A percentile compares a stretch with the other conserved stretches of the same genome.
Conservation (phyloP, 2,888 invertebrate species). For the Platycheirus albimanus region DNA sequence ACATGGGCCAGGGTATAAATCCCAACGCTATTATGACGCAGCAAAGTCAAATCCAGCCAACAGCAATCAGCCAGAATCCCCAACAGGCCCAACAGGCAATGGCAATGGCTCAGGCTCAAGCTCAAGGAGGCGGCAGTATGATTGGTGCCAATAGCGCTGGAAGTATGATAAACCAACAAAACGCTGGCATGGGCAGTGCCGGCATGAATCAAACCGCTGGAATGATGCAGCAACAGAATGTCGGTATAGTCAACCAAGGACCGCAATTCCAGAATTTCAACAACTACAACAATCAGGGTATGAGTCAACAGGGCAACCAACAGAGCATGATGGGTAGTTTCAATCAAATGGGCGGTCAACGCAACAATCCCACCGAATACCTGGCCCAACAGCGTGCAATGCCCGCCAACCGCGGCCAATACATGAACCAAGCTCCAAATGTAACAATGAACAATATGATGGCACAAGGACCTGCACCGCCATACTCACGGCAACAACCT, state of each 20-base stretch:
- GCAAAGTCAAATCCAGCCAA: conserved; percentile 73
- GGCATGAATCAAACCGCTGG: conserved; percentile 75
- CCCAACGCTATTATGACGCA: conserved; percentile 75
- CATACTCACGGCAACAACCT: conserved; percentile 87
- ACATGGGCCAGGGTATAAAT: conserved; percentile 81
- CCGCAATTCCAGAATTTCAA: conserved; percentile 85
- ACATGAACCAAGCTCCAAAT: conserved; percentile 88
- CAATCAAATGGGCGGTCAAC: conserved; percentile 81
- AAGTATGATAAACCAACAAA: conserved; percentile 76
- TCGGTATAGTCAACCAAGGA: conserved; percentile 81
- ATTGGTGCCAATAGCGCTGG: conserved; percentile 77
- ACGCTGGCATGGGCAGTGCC: conserved; percentile 78
- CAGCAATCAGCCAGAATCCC: conserved; percentile 78
- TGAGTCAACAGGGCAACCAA: conserved; percentile 81
- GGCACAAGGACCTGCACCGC: conserved; percentile 88
- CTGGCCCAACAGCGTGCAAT: conserved; percentile 79
- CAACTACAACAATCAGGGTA: conserved; percentile 84
- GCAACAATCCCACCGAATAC: conserved; percentile 81
- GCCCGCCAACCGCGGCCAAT: conserved; percentile 81
- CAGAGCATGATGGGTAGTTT: conserved; percentile 82
- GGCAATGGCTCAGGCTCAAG: conserved; percentile 79
- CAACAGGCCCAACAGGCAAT: conserved; percentile 79
- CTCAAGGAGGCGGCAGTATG: conserved; percentile 78
- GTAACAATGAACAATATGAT: conserved; percentile 89
- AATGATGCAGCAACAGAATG: conserved; percentile 80